Evolutionary conservation across 37 sponge, comb jelly and placozoan species (phyloP), one percentile per base, ranked within the genome.

Genomic region (Ianthella basta): DNA sequence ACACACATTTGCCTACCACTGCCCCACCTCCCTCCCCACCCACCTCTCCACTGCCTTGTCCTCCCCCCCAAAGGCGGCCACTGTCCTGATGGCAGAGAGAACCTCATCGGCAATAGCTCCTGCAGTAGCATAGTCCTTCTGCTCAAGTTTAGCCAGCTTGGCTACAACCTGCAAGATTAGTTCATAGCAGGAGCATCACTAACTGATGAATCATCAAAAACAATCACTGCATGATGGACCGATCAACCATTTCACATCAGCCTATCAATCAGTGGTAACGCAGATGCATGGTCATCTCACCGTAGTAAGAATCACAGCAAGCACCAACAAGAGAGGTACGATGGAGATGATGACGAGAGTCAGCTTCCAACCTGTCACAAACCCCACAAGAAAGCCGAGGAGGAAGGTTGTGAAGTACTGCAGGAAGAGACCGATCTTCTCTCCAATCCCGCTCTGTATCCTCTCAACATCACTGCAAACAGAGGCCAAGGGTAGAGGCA

Each of bases 391-490:
- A 27, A 88, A 93, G 0, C 96, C 96, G 33, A 90, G 59, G 10
- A 93, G 24, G 40, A 95, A 96, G 27, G 98, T 88, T 30, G 88
- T 56, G 29, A 83, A 25, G 83, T 89, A 91, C 44, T 87, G 90
- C 30, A 93, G 59, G 56, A 94, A 91, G 14, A 94, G 44, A 15
- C 86, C 90, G 6, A 90, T 85, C 68, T 96, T 95, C 91, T 98
- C 96, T 21, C 97, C 97, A 21, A 95, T 95, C 0, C 98, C 98
- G 61, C 95, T 82, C 81, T 98, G 95, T 14, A 98, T 92, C 85
- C 93, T 97, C 83, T 95, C 94, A 37, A 95, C 87, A 64, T 93
- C 98, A 87, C 98, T 96, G 66, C 50, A 44, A 44, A 44, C 50
- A 44, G 8, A 3, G 8, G 8, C 50, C 50, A 3, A 44, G 8